phyloP scores from a whole-genome alignment of 2,113 vertebrate species.

The Gopherus evgoodei region DNA sequence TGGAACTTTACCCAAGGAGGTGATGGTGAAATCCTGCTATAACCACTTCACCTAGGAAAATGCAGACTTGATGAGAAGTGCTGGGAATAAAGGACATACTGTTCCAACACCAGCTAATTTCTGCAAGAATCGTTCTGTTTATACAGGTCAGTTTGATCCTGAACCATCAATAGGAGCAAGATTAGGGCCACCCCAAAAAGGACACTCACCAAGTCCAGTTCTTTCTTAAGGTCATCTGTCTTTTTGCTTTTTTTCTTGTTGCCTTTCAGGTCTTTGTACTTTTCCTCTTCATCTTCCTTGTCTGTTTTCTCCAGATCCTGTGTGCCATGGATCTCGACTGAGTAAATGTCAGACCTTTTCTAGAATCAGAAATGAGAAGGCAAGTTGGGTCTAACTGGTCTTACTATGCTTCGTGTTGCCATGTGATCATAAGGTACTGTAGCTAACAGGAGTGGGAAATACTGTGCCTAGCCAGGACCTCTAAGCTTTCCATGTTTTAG shows the following conservation, averaged over 20 bases:
- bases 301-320: constrained; percentile 59
- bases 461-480: neutral
- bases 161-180: neutral
- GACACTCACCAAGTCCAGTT: constrained; percentile 82
- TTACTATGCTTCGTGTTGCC: neutral
- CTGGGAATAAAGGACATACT: neutral
- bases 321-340: constrained; percentile 73
- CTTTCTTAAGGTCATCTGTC: constrained; percentile 74
- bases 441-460: neutral
- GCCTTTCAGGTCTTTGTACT: constrained; percentile 61
- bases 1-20: neutral
- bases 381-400: neutral
- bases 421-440: neutral
- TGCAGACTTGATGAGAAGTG: neutral
- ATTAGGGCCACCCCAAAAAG: neutral
- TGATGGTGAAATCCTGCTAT: neutral
- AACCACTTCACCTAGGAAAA: neutral
- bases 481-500: neutral
- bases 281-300: constrained; percentile 48
- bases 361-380: constrained; percentile 53
- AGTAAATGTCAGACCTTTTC: constrained; percentile 77
- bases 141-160: neutral
- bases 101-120: neutral
- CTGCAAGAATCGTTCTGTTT: neutral
- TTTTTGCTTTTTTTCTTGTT: constrained; percentile 59